Conservation (phyloP, 2,888 invertebrate genomes). For the Dioctria rufipes region DNA sequence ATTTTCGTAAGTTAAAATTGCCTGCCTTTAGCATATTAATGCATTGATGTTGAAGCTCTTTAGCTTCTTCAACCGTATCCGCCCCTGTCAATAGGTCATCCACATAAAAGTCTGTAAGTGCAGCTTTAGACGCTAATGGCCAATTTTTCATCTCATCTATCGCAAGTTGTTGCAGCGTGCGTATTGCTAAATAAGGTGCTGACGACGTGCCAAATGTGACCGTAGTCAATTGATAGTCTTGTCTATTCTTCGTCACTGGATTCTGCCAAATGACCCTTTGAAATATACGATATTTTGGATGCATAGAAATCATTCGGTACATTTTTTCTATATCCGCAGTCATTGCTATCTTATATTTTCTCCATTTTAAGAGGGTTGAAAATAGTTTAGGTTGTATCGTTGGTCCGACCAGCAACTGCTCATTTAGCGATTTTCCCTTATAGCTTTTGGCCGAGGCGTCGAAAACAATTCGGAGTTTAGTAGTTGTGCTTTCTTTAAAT, state of each 20-base stretch:
- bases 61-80: slow-evolving; percentile 14
- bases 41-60: not conserved
- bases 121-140: slow-evolving; percentile 15
- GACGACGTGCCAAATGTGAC: slow-evolving; percentile 10
- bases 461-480: not conserved
- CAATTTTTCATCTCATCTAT: not conserved
- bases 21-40: not conserved
- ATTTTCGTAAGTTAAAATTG: slow-evolving; percentile 2
- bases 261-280: slow-evolving; percentile 12
- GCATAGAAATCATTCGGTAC: not conserved
- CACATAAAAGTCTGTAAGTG: not conserved
- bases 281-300: slow-evolving; percentile 1
- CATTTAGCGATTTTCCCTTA: slow-evolving; percentile 14
- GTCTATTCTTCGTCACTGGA: not conserved
- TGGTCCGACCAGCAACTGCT: slow-evolving; percentile 5
- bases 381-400: not conserved
- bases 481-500: not conserved
- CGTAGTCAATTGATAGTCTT: slow-evolving; percentile 15
- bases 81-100: slow-evolving; percentile 9
- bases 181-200: slow-evolving; percentile 19
- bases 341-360: slow-evolving; percentile 2
- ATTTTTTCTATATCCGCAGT: not conserved
- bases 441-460: not conserved
- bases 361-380: slow-evolving; percentile 13
- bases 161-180: slow-evolving; percentile 27